Evolutionary conservation across 1,140 invertebrate genomes (phyloP), one percentile per base, ranked within the genome.

Genomic region (Chrysoperla carnea): DNA sequence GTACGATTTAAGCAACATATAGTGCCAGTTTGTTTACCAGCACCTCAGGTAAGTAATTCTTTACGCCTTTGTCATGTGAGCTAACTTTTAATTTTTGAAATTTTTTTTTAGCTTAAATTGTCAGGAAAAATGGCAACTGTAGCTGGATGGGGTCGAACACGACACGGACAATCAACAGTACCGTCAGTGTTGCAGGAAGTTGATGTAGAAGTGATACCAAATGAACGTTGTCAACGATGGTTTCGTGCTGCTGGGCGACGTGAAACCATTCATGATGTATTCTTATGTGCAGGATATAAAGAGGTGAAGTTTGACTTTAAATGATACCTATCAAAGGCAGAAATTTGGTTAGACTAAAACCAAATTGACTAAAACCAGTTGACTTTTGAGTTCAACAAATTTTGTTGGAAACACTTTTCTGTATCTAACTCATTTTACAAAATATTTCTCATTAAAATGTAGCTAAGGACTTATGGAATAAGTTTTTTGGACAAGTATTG

Each of bases 261-360:
- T 33, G 89, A 93, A 65, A 86, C 81, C 1, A 93, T 95, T 48
- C 84, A 89, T 47, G 85, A 93, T 50, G 88, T 92, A 1, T 93
- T 95, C 58, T 66, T 93, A 0, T 95, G 90, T 59, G 89, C 89
- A 4, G 90, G 90, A 23, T 88, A 88, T 46, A 85, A 88, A 59
- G 82, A 89, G 61, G 84, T 80, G 42, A 66, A 64, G 33, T 50
- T 60, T 33, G 2, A 23, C 2, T 23, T 23, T 3, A 23, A 23
- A 23, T 23, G 17, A 2, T 23, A 23, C 2, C 5, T 23, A 23
- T 23, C 17, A 23, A 23, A 23, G n/a, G n/a, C n/a, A n/a, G n/a
- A n/a, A n/a, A n/a, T n/a, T n/a, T n/a, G n/a, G n/a, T n/a, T n/a
- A n/a, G n/a, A n/a, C n/a, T n/a, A n/a, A n/a, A n/a, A n/a, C n/a